These are phyloP conservation scores for Clarias gariepinus DNA, from an alignment of 2,113 vertebrate genomes.

Conservation along the genomic window DNA sequence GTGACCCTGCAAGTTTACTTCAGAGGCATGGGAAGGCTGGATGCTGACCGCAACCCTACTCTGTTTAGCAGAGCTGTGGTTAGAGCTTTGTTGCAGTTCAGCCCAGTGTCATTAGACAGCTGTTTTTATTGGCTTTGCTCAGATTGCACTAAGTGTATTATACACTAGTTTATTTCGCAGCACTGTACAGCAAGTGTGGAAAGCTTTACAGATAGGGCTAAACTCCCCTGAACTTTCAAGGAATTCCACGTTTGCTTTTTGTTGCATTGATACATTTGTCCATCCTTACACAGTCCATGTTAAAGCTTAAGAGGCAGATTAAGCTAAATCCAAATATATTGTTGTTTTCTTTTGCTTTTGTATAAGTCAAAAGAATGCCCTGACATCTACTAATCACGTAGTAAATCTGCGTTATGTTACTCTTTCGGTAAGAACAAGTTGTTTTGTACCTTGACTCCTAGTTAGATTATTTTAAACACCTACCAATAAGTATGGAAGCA, in stretches of 20 bases:
- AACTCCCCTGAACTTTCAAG: not conserved
- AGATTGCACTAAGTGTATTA: slow-evolving; percentile 1
- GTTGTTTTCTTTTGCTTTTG: not conserved
- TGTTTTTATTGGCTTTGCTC: slow-evolving; percentile 20
- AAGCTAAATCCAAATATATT: not conserved
- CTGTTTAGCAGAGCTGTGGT: slow-evolving; percentile 17
- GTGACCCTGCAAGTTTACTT: slow-evolving; percentile 21
- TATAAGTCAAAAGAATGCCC: not conserved
- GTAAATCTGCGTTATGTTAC: not conserved
- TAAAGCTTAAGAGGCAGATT: not conserved
- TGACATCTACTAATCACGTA: not conserved
- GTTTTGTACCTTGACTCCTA: not conserved
- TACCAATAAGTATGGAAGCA: not conserved
- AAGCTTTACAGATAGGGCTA: not conserved
- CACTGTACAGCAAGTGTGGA: not conserved
- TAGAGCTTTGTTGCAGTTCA: slow-evolving; percentile 11
- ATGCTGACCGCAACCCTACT: slow-evolving; percentile 1
- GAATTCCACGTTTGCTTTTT: not conserved
- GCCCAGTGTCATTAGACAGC: slow-evolving; percentile 20
- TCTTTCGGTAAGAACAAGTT: not conserved
- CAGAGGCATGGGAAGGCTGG: slow-evolving; percentile 5
- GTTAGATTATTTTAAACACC: not conserved
- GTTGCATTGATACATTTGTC: not conserved
- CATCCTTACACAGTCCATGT: not conserved
- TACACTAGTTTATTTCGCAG: not conserved